A percentile compares a stretch with the other conserved stretches of the same genome.
phyloP scores from a whole-genome alignment of 1,140 invertebrate genomes.

The Tyrophagus putrescentiae region DNA sequence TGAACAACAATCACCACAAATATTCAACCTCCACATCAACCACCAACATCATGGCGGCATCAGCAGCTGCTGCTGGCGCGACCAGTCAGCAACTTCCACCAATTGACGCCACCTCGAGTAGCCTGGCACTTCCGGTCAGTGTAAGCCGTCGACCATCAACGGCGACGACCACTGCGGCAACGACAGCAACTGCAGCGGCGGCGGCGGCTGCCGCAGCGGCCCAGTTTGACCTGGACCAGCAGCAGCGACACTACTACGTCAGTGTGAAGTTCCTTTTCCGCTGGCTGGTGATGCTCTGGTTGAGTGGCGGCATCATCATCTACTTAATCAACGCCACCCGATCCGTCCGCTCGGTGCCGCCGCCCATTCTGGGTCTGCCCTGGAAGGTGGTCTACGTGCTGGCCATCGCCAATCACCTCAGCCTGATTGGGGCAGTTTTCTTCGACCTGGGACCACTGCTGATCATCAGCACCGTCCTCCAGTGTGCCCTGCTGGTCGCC shows the following conservation, averaged over 20 bases:
- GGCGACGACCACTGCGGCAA: too few relatives aligned
- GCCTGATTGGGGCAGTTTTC: background rate
- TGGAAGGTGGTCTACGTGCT: background rate
- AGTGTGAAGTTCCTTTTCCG: background rate
- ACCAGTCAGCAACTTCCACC: background rate
- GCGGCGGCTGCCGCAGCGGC: background rate
- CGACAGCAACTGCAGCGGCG: background rate
- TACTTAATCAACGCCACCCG: background rate
- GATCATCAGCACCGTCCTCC: background rate
- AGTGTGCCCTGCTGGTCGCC: constrained; percentile 4
- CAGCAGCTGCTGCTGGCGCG: background rate
- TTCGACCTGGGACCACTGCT: background rate
- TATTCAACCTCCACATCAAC: background rate
- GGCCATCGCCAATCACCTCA: background rate
- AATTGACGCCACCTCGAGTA: too few relatives aligned
- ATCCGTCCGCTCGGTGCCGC: background rate
- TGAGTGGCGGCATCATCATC: background rate
- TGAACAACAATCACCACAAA: background rate
- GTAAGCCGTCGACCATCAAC: too few relatives aligned
- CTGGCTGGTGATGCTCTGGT: background rate
- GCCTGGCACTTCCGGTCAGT: too few relatives aligned
- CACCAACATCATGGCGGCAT: background rate
- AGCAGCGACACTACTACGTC: background rate
- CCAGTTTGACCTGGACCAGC: background rate
- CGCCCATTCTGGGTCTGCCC: background rate